A percentile compares a stretch with the other conserved stretches of the same genome.
Evolutionary conservation across 2,113 vertebrate genomes (phyloP).

Genomic region (Tricholaema leucomelas): DNA sequence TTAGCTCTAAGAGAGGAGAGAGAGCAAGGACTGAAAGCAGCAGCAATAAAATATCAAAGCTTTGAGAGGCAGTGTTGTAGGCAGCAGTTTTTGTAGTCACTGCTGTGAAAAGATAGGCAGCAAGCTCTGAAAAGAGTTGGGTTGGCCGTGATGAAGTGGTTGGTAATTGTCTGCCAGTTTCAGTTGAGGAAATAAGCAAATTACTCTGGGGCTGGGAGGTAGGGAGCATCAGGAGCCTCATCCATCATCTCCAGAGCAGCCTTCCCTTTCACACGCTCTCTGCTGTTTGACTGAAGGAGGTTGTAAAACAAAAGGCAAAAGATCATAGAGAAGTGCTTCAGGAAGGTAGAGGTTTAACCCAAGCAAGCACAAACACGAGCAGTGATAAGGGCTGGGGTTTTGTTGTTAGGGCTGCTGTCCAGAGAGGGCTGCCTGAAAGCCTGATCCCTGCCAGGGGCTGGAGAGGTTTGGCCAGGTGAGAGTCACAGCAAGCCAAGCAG

Average conservation of each 20-base stretch:
- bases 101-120: background rate
- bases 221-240: slow-evolving; percentile 9
- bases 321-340: background rate
- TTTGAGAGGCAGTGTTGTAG: background rate
- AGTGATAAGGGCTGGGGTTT: background rate
- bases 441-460: background rate
- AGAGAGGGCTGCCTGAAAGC: background rate
- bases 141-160: background rate
- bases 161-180: slow-evolving; percentile 35
- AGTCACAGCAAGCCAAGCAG: background rate
- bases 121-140: background rate
- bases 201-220: background rate
- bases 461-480: background rate
- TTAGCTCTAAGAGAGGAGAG: background rate
- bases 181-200: slow-evolving; percentile 40
- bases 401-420: background rate
- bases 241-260: slow-evolving; percentile 16
- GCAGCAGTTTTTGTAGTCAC: background rate
- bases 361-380: background rate
- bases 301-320: slow-evolving; percentile 16
- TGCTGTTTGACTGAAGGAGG: background rate
- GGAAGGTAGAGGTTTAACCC: background rate
- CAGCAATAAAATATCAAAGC: slow-evolving; percentile 10
- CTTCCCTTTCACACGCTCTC: background rate
- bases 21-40: background rate